Base-by-base conservation (phyloP, 2,888 invertebrate species). In the Miltochrista miniata region DNA sequence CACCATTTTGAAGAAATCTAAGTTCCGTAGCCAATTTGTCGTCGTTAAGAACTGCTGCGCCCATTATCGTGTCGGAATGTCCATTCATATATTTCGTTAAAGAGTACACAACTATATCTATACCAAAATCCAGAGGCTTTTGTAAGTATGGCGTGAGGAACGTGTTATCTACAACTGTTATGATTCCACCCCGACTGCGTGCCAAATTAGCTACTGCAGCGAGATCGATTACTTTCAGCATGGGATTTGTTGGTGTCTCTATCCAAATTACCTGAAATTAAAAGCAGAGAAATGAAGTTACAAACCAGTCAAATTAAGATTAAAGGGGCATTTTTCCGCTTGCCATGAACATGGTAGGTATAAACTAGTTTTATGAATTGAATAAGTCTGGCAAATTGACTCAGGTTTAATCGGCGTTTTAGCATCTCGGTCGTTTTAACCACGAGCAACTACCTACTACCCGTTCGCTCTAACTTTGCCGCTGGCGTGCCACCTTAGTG, bases 1-100 rank as follows among this genome's bases (percentile, higher is more conserved):
- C 54, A 97, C 98, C 94, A 79, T 98, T 97, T 92, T 98, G 98
- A 56, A 97, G 89, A 87, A 96, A 99, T 64, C 94, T 93, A 33
- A 99, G 85, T 75, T 93, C 93, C 10, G 94, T 88, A 56, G 94
- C 94, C 2, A 98, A 71, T 39, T 94, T 93, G 37, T 96, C 94
- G 66, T 94, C 93, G 66, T 95, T 97, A 2, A 96, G 93, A 33
- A 96, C 91, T 7, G 95, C 94, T 12, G 97, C 96, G 1, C 99
- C 99, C 99, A 99, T 99, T 7, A 99, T 95, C 14, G 98, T 96
- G 89, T 99, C 99, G 0, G 97, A 95, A 87, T 99, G 99, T 0
- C 99, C 99, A 85, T 99, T 99, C 95, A 99, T 97, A 80, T 99
- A 99, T 87, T 99, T 99, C 0, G 98, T 98, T 48, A 98, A 76